Evolutionary conservation across 2,797 vertebrate genomes (phyloP).

Genomic region (Epinephelus malabaricus): DNA sequence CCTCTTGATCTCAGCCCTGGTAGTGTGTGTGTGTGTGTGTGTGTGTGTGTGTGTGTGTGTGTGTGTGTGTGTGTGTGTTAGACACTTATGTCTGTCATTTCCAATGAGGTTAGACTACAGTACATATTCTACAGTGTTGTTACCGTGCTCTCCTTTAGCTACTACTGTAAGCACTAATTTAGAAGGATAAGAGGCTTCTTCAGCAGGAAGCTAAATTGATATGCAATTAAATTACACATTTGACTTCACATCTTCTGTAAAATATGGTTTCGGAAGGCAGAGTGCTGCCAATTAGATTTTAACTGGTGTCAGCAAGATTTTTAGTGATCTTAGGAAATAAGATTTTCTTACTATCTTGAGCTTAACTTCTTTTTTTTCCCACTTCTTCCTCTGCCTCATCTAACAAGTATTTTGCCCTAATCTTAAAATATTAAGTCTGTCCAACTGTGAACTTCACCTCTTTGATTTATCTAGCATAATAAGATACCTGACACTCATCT

Average conservation of each 20-base stretch:
- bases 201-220: constrained; percentile 57
- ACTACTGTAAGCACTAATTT: constrained; percentile 44
- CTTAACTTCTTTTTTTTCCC: constrained; percentile 31
- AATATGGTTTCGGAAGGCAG: constrained; percentile 50
- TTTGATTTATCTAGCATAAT: constrained; percentile 46
- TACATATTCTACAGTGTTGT: constrained; percentile 20
- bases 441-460: constrained; percentile 23
- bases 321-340: constrained; percentile 49
- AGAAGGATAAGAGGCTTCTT: constrained; percentile 33
- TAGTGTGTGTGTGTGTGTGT: neutral
- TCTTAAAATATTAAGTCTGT: constrained; percentile 50
- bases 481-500: constrained; percentile 19
- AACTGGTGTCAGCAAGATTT: constrained; percentile 68
- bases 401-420: constrained; percentile 37
- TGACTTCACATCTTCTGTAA: constrained; percentile 60
- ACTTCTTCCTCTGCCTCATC: constrained; percentile 35
- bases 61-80: neutral
- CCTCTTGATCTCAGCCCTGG: constrained; percentile 25
- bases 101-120: constrained; percentile 28
- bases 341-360: constrained; percentile 65
- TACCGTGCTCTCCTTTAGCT: constrained; percentile 20
- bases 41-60: neutral
- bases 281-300: constrained; percentile 65
- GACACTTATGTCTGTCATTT: constrained; percentile 29
- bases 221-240: constrained; percentile 63